Evolutionary conservation across 2,113 vertebrate species (phyloP).

Genomic region (Malurus alboscapulatus): DNA sequence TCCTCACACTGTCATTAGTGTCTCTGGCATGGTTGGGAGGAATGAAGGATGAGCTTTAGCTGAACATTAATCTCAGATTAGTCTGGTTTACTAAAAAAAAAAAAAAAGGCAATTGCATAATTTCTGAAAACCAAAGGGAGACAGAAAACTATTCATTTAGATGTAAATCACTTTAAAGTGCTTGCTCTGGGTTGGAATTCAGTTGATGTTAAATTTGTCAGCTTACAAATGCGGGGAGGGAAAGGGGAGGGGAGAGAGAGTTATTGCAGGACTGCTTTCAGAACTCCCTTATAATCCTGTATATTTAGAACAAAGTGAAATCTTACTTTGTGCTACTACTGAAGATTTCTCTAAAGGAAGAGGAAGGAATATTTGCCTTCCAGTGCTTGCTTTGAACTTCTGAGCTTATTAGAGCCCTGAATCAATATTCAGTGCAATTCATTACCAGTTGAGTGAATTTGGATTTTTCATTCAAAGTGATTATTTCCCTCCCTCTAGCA

Average conservation of each 20-base stretch:
- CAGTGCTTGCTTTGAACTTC: conserved; percentile 74
- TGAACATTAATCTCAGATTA: conserved; percentile 38
- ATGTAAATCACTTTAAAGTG: conserved; percentile 63
- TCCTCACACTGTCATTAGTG: neutral
- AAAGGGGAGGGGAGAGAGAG: neutral
- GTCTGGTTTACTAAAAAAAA: conserved; percentile 1
- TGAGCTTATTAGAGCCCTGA: conserved; percentile 72
- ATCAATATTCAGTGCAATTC: conserved; percentile 73
- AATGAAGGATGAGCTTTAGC: conserved; percentile 17
- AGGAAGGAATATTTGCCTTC: conserved; percentile 57
- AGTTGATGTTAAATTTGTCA: conserved; percentile 54
- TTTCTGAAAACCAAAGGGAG: conserved; percentile 42
- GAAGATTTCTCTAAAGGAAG: conserved; percentile 50
- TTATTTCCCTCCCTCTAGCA: conserved; percentile 76
- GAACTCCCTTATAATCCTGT: conserved; percentile 57
- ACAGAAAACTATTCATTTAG: conserved; percentile 29
- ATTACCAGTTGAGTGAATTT: conserved; percentile 63
- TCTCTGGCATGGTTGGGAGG: neutral
- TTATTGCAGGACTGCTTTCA: conserved; percentile 33
- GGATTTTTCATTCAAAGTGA: conserved; percentile 67
- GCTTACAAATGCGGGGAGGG: conserved; percentile 30
- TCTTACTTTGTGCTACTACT: conserved; percentile 43
- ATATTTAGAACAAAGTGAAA: conserved; percentile 57
- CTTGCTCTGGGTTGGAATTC: conserved; percentile 41
- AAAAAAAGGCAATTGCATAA: conserved; percentile 31